phyloP scores from a whole-genome alignment of 1,140 invertebrate species.

The Campoletis sonorensis region DNA sequence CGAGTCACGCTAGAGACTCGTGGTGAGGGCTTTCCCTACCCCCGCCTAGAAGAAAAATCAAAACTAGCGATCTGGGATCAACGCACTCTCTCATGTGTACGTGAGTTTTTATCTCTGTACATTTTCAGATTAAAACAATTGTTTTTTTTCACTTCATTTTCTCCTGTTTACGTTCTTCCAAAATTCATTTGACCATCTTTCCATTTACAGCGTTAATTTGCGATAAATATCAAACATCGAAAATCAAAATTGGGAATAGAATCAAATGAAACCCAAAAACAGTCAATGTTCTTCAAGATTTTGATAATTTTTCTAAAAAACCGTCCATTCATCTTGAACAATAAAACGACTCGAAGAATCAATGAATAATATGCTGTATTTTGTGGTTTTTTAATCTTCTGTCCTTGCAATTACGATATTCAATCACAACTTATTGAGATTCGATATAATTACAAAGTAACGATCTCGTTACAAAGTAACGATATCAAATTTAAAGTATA shows the following conservation, averaged over 20 bases:
- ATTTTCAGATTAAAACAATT: too few species aligned
- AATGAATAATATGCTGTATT: not conserved
- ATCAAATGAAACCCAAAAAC: too few species aligned
- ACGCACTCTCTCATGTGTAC: slow-evolving; percentile 39
- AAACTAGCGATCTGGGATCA: slow-evolving; percentile 55
- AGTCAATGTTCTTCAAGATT: too few species aligned
- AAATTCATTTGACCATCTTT: too few species aligned
- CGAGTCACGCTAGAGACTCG: slow-evolving; percentile 47
- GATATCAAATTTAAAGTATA: not conserved
- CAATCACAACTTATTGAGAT: not conserved
- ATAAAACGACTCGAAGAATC: too few species aligned
- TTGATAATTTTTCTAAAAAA: too few species aligned
- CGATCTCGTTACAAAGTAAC: not conserved
- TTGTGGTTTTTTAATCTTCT: not conserved
- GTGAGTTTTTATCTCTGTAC: not conserved
- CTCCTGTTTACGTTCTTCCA: too few species aligned
- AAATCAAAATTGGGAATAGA: too few species aligned
- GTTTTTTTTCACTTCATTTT: too few species aligned
- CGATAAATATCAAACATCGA: too few species aligned
- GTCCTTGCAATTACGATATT: not conserved
- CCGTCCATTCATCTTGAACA: too few species aligned
- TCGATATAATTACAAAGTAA: not conserved
- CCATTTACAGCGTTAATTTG: too few species aligned
- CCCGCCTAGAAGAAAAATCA: slow-evolving; percentile 51
- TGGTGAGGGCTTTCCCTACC: slow-evolving; percentile 32